These are phyloP conservation scores for Lamproptera curius DNA, from an alignment of 2,888 invertebrate species.

Conservation along the genomic window DNA sequence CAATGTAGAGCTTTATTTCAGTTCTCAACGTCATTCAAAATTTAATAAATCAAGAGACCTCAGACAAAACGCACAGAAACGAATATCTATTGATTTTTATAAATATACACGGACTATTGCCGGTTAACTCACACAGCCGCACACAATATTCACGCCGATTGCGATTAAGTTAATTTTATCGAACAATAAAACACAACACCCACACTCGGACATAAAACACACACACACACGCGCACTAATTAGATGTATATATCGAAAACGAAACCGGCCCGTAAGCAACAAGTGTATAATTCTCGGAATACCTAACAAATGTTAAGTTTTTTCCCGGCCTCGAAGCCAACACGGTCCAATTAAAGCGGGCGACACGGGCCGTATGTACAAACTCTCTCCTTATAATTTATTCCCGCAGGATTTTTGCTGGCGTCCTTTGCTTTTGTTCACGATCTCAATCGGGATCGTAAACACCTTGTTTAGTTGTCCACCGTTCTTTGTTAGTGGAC, in stretches of 20 bases:
- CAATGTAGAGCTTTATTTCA: no score
- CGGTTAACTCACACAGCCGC: no score
- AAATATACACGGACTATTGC: no score
- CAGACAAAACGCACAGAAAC: no score
- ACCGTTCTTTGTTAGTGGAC: constrained; percentile 46
- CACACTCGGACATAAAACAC: no score
- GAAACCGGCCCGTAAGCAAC: constrained; percentile 45
- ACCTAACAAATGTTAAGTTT: constrained; percentile 75
- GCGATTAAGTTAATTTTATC: constrained; percentile 18
- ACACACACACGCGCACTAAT: constrained; percentile 30
- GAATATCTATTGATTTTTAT: no score
- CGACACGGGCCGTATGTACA: constrained; percentile 38
- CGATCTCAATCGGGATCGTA: constrained; percentile 70
- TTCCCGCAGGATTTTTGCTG: constrained; percentile 65
- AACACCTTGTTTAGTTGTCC: constrained; percentile 73
- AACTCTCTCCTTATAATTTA: constrained; percentile 67
- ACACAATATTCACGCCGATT: no score
- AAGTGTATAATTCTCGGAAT: constrained; percentile 74
- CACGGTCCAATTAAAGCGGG: constrained; percentile 73
- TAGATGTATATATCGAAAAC: constrained; percentile 29
- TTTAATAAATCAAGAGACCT: no score
- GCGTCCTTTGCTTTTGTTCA: constrained; percentile 48
- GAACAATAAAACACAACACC: constrained; percentile 21
- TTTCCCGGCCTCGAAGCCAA: constrained; percentile 59
- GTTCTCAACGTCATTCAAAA: no score